Evolutionary conservation across 37 sponge, comb jelly and placozoan species (phyloP).

Genomic region (Haliclona indistincta): DNA sequence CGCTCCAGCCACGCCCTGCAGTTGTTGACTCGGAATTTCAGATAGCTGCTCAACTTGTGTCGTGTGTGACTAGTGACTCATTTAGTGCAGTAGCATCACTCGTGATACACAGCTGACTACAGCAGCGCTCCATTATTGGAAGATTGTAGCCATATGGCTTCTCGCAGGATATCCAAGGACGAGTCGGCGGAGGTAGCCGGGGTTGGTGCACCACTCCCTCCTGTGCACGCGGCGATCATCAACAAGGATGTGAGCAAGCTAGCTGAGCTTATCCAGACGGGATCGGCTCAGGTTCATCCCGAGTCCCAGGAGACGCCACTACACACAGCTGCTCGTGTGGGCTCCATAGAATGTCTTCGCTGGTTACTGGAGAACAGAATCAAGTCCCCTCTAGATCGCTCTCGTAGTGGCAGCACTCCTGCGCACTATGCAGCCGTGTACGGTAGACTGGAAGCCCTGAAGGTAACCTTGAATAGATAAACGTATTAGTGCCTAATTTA

Average conservation of each 20-base stretch:
- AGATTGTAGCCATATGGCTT: no score
- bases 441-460: conserved; percentile 53
- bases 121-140: no score
- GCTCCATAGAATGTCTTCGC: conserved; percentile 26
- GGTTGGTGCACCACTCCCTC: no score
- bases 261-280: conserved; percentile 33
- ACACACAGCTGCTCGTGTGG: conserved; percentile 66
- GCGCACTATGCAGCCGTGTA: conserved; percentile 82
- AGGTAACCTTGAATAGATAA: no score
- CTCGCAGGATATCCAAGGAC: background rate
- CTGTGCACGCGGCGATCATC: conserved; percentile 56
- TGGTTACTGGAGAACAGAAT: conserved; percentile 45
- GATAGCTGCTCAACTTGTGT: no score
- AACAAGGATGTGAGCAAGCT: conserved; percentile 40
- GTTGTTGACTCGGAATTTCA: no score
- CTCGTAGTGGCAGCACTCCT: conserved; percentile 72
- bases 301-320: conserved; percentile 56
- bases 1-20: no score
- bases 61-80: no score
- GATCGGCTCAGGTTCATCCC: conserved; percentile 19
- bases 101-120: no score
- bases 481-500: no score
- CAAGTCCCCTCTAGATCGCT: conserved; percentile 15
- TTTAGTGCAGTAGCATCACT: no score
- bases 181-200: background rate